Evolutionary conservation across 2,113 vertebrate species (phyloP), one percentile per base, ranked within the genome.

Genomic region (Dipodomys spectabilis): DNA sequence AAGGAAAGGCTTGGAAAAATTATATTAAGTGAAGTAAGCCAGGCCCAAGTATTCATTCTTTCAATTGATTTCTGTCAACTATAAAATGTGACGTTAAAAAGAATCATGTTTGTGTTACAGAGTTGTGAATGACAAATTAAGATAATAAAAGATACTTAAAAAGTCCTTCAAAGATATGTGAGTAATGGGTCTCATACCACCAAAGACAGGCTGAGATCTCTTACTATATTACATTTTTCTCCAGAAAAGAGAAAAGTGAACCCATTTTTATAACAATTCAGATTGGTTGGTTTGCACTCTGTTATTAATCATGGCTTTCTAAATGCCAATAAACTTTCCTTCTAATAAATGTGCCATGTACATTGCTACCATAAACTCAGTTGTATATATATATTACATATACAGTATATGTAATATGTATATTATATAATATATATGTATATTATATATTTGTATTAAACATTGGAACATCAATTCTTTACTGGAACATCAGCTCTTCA

Each of bases 311-410:
- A 44, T 45, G 20, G 49, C 30, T 81, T 79, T 79, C 86, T 64
- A 94, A 80, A 88, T 82, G 82, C 20, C 88, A 88, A 68, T 84
- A 94, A 39, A 75, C 27, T 82, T 93, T 84, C 83, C 45, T 45
- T 23, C 57, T 79, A 78, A 93, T 84, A 92, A 93, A 93, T 83
- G n/a, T 45, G 20, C 71, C 19, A 13, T 23, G 64, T 44, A 88
- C 49, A 93, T 57, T 88, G 45, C 62, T 73, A 88, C 18, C 57
- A 93, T 79, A 92, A 72, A 80, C 27, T 89, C 68, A 93, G 68
- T 95, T 82, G 92, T 10, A 82, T 89, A 35, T 57, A 39, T 39
- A 39, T 39, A 39, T 39, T 39, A 39, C 39, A 39, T 39, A 39
- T 39, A 6, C 39, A 39, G 39, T 39, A 39, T 39, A 39, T 39